phyloP scores from a whole-genome alignment of 2,797 vertebrate genomes.

The Rhinatrema bivittatum region DNA sequence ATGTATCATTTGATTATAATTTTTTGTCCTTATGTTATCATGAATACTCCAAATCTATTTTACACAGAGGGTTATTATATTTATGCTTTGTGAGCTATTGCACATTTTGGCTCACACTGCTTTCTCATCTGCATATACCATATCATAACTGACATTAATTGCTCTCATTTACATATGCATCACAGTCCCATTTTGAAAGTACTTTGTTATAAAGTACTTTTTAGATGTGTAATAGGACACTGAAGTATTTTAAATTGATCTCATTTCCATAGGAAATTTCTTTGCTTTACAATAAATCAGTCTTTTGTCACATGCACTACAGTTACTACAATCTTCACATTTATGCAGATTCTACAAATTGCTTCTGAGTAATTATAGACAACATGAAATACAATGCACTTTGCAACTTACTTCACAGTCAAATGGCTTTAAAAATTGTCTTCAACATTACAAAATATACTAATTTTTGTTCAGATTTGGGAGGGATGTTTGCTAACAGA shows the following conservation, averaged over 20 bases:
- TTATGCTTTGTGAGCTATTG: constrained; percentile 49
- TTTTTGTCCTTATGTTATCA: constrained; percentile 47
- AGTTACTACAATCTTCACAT: constrained; percentile 20
- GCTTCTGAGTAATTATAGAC: constrained; percentile 44
- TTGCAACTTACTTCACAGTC: constrained; percentile 22
- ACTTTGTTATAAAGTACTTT: constrained; percentile 36
- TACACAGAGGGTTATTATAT: constrained; percentile 50
- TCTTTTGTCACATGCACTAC: constrained; percentile 29
- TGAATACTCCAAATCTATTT: constrained; percentile 55
- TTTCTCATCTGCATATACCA: constrained; percentile 44
- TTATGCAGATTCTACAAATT: constrained; percentile 37
- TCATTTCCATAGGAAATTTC: constrained; percentile 39
- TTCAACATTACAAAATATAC: too few species aligned
- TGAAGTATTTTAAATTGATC: constrained; percentile 37
- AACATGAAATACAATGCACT: constrained; percentile 33
- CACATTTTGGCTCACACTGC: constrained; percentile 46
- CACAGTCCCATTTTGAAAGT: constrained; percentile 45
- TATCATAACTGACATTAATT: constrained; percentile 49
- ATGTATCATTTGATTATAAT: constrained; percentile 51
- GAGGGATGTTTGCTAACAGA: too few species aligned
- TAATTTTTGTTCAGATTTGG: too few species aligned
- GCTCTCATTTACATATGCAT: constrained; percentile 57
- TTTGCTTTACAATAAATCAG: constrained; percentile 38
- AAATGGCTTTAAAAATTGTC: too few species aligned
- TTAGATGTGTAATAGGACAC: too few species aligned